A percentile compares a stretch with the other conserved stretches of the same genome.
Conservation (phyloP, 2,113 vertebrate species). For the Alces alces region DNA sequence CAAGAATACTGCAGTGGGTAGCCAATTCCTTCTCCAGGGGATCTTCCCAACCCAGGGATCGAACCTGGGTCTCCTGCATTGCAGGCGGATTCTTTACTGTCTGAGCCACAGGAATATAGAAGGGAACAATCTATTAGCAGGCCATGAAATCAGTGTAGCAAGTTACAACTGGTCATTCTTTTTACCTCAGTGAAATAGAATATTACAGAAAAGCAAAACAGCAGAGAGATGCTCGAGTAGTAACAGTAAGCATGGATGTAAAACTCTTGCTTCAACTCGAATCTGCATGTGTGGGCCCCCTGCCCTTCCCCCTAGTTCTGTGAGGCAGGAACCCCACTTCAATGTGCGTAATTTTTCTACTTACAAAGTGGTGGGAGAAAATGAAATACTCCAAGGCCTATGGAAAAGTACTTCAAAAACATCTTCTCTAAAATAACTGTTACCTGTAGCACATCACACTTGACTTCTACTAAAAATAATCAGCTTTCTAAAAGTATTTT, state of each 20-base stretch:
- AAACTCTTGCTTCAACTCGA: not conserved
- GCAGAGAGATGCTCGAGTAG: not conserved
- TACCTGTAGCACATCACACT: not conserved
- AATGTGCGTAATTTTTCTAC: not conserved
- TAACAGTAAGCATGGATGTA: not conserved
- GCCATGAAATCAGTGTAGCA: not conserved
- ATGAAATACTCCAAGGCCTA: not conserved
- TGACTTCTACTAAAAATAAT: constrained; percentile 6
- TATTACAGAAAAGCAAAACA: not conserved
- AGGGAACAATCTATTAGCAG: not conserved
- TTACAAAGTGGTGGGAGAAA: not conserved
- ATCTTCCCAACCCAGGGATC: not conserved
- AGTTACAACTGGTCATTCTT: not conserved
- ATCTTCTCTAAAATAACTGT: not conserved
- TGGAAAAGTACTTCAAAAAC: not conserved
- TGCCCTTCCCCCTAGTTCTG: not conserved
- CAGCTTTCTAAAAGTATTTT: not conserved
- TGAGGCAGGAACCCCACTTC: not conserved
- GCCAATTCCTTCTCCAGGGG: not conserved
- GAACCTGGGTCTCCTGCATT: not conserved
- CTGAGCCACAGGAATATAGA: not conserved
- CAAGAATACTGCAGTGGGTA: not conserved
- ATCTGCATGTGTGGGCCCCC: not conserved
- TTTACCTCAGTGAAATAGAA: not conserved
- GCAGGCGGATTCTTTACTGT: not conserved